Percentiles rank a stretch among this genome's conserved stretches.
Conservation (phyloP, 1,140 invertebrate species). For the Macrocentrus cingulum region DNA sequence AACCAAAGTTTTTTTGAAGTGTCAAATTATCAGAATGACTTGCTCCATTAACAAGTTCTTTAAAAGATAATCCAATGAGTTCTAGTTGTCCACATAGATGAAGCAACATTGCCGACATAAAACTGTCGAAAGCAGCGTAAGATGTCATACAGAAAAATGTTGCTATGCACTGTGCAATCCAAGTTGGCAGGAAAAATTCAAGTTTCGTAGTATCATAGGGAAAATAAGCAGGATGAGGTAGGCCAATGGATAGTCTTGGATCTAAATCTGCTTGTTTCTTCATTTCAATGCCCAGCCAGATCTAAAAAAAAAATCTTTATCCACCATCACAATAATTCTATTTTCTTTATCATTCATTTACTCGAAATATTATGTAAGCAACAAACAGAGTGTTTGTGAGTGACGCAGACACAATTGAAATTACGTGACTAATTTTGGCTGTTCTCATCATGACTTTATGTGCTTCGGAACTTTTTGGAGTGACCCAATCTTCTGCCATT, state of each 20-base stretch:
- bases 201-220: conserved; percentile 23
- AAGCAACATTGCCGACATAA: conserved; percentile 34
- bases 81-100: conserved; percentile 30
- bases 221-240: conserved; percentile 33
- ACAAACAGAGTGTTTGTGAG: conserved; percentile 18
- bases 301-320: conserved; percentile 3
- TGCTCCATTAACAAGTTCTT: not conserved
- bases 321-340: too few species aligned
- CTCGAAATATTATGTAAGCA: conserved; percentile 18
- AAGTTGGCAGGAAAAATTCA: conserved; percentile 22
- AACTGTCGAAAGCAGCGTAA: conserved; percentile 32
- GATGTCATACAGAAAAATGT: conserved; percentile 22
- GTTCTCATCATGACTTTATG: conserved; percentile 18
- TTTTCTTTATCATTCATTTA: too few species aligned
- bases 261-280: not conserved
- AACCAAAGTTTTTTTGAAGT: not conserved
- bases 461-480: conserved; percentile 9
- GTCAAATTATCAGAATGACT: not conserved
- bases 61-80: not conserved
- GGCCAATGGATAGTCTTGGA: conserved; percentile 23
- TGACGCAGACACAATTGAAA: conserved; percentile 14
- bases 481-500: conserved; percentile 24
- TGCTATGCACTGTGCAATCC: conserved; percentile 27
- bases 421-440: conserved; percentile 19
- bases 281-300: not conserved